Evolutionary conservation across 2,888 invertebrate genomes (phyloP), one percentile per base, ranked within the genome.

Genomic region (Oscheius sp.): DNA sequence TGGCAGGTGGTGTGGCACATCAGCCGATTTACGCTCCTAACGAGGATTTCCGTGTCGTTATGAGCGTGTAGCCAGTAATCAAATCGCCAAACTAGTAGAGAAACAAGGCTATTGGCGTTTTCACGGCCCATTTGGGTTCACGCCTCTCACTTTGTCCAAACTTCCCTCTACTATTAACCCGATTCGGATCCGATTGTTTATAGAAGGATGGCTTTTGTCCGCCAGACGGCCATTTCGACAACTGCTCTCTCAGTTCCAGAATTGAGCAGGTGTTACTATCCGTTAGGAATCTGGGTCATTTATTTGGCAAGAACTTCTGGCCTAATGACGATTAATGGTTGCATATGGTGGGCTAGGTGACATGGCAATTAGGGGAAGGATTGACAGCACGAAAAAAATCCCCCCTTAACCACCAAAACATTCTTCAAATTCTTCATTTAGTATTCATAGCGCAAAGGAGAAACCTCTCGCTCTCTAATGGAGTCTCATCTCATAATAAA

Each of bases 41-140:
- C 61, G 61, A 61, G 61, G 45, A 45, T 61, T 61, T 61, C 61
- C 45, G 61, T 61, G 61, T 61, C 61, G 61, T 61, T 61, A 61
- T 61, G 61, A 61, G 61, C 61, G 45, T 61, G 61, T 61, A 61
- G 42, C 61, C 29, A 61, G 61, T 61, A 61, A 61, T 61, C 61
- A 61, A 61, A 61, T 61, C 61, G 17, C 42, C 61, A 61, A 61
- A 61, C 61, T 61, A 61, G 61, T 61, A 23, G 29, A 61, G 25
- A 39, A 61, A 45, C 61, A 23, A 55, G n/a, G 45, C 20, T 25
- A 42, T 61, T 42, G 25, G 61, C 61, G 31, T 15, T 27, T 61
- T 61, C 61, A 61, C 61, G 61, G 27, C 29, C 31, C 61, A 61
- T 61, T 61, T 61, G 33, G 55, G 34, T 55, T 23, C 55, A 33